Evolutionary conservation across 2,888 invertebrate genomes (phyloP), one percentile per base, ranked within the genome.

Genomic region (Drosophila siamana): DNA sequence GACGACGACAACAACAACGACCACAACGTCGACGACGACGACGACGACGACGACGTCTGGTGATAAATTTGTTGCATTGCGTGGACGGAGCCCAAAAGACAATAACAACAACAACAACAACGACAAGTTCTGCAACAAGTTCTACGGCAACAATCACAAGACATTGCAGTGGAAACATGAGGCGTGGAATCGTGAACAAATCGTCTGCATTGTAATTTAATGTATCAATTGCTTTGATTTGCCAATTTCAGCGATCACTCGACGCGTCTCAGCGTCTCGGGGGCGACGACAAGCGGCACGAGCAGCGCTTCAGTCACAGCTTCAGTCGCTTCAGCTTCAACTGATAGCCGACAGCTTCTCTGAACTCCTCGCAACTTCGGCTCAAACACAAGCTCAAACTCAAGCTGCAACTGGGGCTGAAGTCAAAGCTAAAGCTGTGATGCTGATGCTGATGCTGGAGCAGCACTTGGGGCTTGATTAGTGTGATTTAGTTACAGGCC

Each of bases 41-140:
- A 50, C 48, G 19, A 44, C 66, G 51, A 75, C 54, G 51, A 74
- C 77, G 76, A 72, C 54, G 79, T 59, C 78, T 74, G 79, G 86
- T 78, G 86, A 89, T 90, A 89, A 90, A 89, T 90, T 88, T 90
- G 90, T 71, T 67, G 51, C 77, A 75, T 68, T 89, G 91, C 90
- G 91, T 91, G 90, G 90, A 89, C 80, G 90, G 79, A 85, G 78
- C 74, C 36, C n/a, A 54, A 40, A 57, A 8, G 2, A 28, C 0
- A 28, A 28, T 3, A 30, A 30, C 28, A 28, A 40, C 40, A 41
- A 22, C 26, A 38, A 43, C n/a, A 56, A 41, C n/a, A 51, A 22
- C 9, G 13, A 5, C n/a, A 50, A 55, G n/a, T n/a, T n/a, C n/a
- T 19, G 19, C 28, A 56, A 44, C 7, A 47, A 33, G 9, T 28